Evolutionary conservation across 1,140 invertebrate genomes (phyloP).

Genomic region (Lanistes nyassanus): DNA sequence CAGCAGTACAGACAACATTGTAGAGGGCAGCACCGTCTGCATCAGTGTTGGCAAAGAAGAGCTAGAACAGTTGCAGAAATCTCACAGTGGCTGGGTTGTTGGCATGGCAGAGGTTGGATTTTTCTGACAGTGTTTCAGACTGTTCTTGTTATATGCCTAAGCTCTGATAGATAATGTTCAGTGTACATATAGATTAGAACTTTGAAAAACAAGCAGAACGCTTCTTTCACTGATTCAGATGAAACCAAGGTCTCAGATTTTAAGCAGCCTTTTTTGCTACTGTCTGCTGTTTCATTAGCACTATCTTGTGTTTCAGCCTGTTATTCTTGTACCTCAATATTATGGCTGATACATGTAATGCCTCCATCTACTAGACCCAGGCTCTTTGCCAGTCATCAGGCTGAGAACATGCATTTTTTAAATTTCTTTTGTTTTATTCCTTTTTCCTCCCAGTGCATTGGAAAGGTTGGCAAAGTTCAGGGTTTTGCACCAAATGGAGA

Average conservation of each 20-base stretch:
- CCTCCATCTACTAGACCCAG: background rate
- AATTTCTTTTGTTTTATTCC: background rate
- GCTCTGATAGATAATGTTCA: background rate
- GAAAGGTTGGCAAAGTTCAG: constrained; percentile 25
- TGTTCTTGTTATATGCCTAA: background rate
- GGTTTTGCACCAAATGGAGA: constrained; percentile 28
- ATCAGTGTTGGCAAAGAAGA: constrained; percentile 7
- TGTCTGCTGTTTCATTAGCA: too few relatives aligned
- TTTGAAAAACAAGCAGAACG: too few relatives aligned
- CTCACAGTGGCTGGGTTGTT: constrained; percentile 18
- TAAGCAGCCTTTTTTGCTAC: too few relatives aligned
- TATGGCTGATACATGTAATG: background rate
- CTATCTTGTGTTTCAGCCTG: background rate
- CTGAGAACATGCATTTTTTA: background rate
- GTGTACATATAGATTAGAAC: background rate
- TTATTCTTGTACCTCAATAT: too few relatives aligned
- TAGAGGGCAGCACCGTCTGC: constrained; percentile 24
- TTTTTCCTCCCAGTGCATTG: constrained; percentile 26
- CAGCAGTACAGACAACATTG: background rate
- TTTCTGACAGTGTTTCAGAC: background rate
- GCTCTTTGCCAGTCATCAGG: too few relatives aligned
- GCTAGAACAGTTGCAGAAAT: constrained; percentile 22
- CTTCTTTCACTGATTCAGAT: too few relatives aligned
- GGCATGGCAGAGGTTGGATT: constrained; percentile 28
- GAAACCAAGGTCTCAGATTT: too few relatives aligned